Evolutionary conservation across 2,888 invertebrate species (phyloP).

Genomic region (Amblyjoppa fuscipennis): DNA sequence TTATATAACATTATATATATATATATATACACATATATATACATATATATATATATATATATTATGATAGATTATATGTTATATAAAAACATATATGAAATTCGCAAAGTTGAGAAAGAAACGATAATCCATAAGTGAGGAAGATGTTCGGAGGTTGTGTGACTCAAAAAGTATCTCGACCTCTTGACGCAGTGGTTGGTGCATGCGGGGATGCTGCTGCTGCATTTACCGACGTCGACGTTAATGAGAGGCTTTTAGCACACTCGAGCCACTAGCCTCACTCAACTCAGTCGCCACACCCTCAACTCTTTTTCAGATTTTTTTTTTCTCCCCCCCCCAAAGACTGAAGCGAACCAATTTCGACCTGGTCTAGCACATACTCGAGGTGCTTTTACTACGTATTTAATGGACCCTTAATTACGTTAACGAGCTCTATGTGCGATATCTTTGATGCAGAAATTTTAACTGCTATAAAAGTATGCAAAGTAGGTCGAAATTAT

Average conservation of each 20-base stretch:
- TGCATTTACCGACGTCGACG: conserved; percentile 38
- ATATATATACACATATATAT: too few species aligned
- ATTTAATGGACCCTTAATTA: conserved; percentile 14
- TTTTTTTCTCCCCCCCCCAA: not conserved
- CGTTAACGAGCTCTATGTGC: not conserved
- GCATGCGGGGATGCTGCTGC: conserved; percentile 11
- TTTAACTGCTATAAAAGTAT: not conserved
- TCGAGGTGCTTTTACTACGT: not conserved
- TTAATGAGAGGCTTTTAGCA: conserved; percentile 57
- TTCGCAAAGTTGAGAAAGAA: too few species aligned
- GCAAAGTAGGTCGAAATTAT: not conserved
- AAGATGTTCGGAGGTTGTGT: not conserved
- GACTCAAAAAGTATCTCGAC: not conserved
- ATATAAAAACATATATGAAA: too few species aligned
- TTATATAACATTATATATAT: too few species aligned
- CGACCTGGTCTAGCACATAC: not conserved
- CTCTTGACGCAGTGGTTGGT: conserved; percentile 19
- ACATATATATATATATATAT: too few species aligned
- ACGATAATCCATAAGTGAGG: not conserved
- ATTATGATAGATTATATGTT: too few species aligned
- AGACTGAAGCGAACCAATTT: conserved; percentile 39
- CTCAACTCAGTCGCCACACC: conserved; percentile 30
- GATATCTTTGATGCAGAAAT: conserved; percentile 11
- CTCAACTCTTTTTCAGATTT: conserved; percentile 7
- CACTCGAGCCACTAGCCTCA: conserved; percentile 24